Evolutionary conservation across 1,140 invertebrate species (phyloP), one percentile per base, ranked within the genome.

Genomic region (Scaptomyza hsui): DNA sequence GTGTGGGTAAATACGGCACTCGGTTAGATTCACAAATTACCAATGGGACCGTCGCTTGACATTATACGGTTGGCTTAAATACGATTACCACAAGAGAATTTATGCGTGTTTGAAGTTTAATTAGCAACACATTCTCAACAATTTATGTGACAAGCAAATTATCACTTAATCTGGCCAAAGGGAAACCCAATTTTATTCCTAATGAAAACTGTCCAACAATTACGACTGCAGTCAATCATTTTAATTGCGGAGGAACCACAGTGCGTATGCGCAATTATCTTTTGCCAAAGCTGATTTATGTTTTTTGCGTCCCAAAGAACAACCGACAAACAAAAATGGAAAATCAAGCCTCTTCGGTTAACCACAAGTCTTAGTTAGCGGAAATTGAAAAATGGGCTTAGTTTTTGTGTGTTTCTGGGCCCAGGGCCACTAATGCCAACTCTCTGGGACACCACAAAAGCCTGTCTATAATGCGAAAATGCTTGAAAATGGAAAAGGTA

Each of bases 371-470:
- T 85, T 72, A 62, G 63, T 56, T 62, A 67, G 47, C 81, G 82
- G 81, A 86, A 86, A 86, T 86, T 88, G 81, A 86, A 86, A 86
- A 88, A 81, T 88, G 78, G 74, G 45, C 70, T 78, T 71, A 75
- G 65, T 70, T 76, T 45, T 53, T 56, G 62, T 12, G 53, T 39
- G 47, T 37, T 44, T 41, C 24, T 12, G 41, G 59, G 44, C 29
- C 16, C 24, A 35, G 48, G 39, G 56, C 9, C 9, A 72, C 69
- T 70, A 69, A 74, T 65, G 69, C 61, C 60, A 74, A 55, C 37
- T 78, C 42, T 83, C 72, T 64, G 71, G 72, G 62, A 60, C 78
- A 63, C 79, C 80, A 56, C 80, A 80, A 75, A 29, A 47, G 51
- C 32, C 7, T n/a, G 18, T 26, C 2, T 13, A 49, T 7, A 55